These are phyloP conservation scores for Papilio dardanus DNA, from an alignment of 1,140 invertebrate genomes.

Conservation along the genomic window DNA sequence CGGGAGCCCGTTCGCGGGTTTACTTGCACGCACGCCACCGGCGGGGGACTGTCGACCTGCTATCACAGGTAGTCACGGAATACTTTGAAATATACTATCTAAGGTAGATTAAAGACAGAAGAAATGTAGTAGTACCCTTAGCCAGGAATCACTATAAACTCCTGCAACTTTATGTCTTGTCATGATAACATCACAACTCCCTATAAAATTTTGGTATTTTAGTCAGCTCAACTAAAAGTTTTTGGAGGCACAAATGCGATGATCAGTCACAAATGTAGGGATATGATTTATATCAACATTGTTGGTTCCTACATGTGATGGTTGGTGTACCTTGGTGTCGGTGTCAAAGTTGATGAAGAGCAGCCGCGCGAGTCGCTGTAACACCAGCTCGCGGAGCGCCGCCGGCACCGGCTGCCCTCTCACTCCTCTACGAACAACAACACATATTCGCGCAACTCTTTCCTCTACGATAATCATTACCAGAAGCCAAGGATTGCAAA, in stretches of 20 bases:
- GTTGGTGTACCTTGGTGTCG: conserved; percentile 52
- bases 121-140: too few species aligned
- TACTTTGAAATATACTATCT: not conserved
- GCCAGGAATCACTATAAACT: too few species aligned
- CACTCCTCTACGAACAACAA: conserved; percentile 85
- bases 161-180: too few species aligned
- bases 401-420: conserved; percentile 89
- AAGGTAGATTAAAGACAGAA: too few species aligned
- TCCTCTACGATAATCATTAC: not conserved
- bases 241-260: not conserved
- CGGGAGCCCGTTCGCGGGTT: conserved; percentile 78
- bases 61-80: conserved; percentile 15
- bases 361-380: conserved; percentile 85
- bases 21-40: conserved; percentile 62
- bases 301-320: not conserved
- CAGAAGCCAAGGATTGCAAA: not conserved
- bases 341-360: conserved; percentile 86
- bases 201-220: too few species aligned
- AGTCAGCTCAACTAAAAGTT: too few species aligned
- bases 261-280: not conserved
- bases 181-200: too few species aligned
- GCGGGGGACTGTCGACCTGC: conserved; percentile 60
- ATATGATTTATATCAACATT: not conserved
- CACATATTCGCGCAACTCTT: conserved; percentile 38
- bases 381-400: conserved; percentile 86